Percentiles rank a stretch among this genome's conserved stretches.
Conservation (phyloP, 2,888 invertebrate species). For the Eudasyphora cyanicolor region DNA sequence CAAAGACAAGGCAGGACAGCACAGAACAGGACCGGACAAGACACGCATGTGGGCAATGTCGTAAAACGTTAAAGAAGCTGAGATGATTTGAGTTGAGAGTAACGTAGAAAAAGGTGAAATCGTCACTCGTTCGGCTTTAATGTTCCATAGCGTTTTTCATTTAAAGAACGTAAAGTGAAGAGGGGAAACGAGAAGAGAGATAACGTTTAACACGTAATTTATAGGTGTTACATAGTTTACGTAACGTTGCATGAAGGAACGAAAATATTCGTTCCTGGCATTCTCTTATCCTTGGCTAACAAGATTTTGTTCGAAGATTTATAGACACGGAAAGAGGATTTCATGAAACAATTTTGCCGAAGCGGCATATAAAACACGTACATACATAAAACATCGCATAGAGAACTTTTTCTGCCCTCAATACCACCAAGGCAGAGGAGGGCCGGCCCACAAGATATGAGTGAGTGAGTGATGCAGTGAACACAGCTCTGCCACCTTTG, state of each 20-base stretch:
- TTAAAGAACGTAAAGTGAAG: not conserved
- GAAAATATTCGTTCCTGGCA: not conserved
- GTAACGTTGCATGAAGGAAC: conserved; percentile 46
- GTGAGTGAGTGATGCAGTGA: conserved; percentile 27
- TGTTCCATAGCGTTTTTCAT: not conserved
- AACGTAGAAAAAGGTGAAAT: conserved; percentile 45
- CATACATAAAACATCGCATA: too few relatives aligned
- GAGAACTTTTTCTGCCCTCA: too few relatives aligned
- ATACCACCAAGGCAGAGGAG: not conserved
- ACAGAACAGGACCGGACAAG: too few relatives aligned
- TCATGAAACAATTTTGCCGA: conserved; percentile 63
- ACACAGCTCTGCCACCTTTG: conserved; percentile 10
- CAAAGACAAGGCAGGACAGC: not conserved
- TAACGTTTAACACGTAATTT: conserved; percentile 61
- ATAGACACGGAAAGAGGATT: conserved; percentile 48
- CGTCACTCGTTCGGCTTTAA: conserved; percentile 16
- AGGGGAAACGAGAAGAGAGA: conserved; percentile 26
- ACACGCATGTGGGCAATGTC: conserved; percentile 3
- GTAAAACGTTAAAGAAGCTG: conserved; percentile 40
- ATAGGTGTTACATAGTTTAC: conserved; percentile 61
- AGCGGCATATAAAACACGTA: conserved; percentile 5
- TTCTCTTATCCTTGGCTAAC: conserved; percentile 36
- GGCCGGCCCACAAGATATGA: conserved; percentile 24
- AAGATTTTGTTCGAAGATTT: too few relatives aligned
- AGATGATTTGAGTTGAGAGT: too few relatives aligned